Conservation (phyloP, 2,797 vertebrate genomes). For the Gallinago solitaria region DNA sequence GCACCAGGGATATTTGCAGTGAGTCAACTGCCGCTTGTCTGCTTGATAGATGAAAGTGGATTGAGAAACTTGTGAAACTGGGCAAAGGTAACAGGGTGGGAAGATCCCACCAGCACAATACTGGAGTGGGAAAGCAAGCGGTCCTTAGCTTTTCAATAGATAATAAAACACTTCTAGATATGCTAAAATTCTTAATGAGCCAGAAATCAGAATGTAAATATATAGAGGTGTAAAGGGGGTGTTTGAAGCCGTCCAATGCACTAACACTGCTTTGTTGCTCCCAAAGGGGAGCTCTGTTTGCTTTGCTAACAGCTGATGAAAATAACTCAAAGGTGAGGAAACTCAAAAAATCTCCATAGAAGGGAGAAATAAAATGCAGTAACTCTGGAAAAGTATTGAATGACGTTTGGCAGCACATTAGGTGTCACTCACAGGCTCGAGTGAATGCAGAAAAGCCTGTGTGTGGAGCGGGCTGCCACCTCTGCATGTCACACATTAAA, state of each 20-base stretch:
- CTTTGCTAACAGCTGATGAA: neutral
- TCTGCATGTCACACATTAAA: neutral
- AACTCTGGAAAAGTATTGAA: neutral
- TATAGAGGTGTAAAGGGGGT: neutral
- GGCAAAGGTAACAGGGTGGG: neutral
- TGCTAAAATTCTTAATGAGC: no score
- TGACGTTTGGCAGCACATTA: neutral
- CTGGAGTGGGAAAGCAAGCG: neutral
- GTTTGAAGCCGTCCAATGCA: accelerated
- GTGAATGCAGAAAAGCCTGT: neutral
- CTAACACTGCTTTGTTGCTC: neutral
- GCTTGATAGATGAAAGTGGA: neutral
- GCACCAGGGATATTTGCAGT: neutral
- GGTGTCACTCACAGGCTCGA: accelerated
- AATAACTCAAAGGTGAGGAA: neutral
- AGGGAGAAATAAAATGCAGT: neutral
- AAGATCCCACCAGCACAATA: neutral
- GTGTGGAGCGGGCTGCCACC: neutral
- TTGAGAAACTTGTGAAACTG: neutral
- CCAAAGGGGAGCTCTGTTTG: neutral
- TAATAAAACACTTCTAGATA: neutral
- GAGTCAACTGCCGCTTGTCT: neutral
- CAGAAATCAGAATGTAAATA: no score
- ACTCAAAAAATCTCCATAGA: neutral
- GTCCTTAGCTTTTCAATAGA: accelerated